These are phyloP conservation scores for Andrena haemorrhoa DNA, from an alignment of 2,888 invertebrate species.

Conservation along the genomic window DNA sequence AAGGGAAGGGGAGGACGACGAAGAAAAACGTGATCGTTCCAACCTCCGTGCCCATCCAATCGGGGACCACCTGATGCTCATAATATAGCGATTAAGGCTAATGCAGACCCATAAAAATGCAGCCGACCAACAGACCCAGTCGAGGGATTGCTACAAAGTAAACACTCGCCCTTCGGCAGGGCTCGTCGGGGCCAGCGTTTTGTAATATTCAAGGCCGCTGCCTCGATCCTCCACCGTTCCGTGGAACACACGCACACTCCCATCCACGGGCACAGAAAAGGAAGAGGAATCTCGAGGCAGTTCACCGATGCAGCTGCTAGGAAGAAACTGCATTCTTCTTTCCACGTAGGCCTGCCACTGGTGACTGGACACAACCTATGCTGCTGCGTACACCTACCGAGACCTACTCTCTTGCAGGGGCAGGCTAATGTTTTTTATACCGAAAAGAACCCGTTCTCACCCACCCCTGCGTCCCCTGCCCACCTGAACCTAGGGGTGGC, in stretches of 20 bases:
- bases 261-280: slow-evolving; percentile 37
- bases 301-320: slow-evolving; percentile 47
- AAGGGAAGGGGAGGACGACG: not conserved
- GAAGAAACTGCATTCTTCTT: slow-evolving; percentile 52
- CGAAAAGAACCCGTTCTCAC: no score
- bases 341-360: slow-evolving; percentile 7
- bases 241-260: slow-evolving; percentile 16
- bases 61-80: slow-evolving; percentile 43
- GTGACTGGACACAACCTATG: slow-evolving; percentile 4
- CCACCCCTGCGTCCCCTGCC: no score
- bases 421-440: slow-evolving; percentile 3
- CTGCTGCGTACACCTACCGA: no score
- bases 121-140: slow-evolving; percentile 71
- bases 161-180: slow-evolving; percentile 67
- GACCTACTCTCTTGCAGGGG: slow-evolving; percentile 19
- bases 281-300: slow-evolving; percentile 41
- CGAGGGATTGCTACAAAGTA: slow-evolving; percentile 71
- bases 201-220: slow-evolving; percentile 68
- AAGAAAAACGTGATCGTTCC: slow-evolving; percentile 14
- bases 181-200: slow-evolving; percentile 50
- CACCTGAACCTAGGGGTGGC: no score
- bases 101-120: slow-evolving; percentile 72
- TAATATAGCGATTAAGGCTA: slow-evolving; percentile 72
- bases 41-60: slow-evolving; percentile 23
- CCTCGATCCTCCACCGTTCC: slow-evolving; percentile 47